Evolutionary conservation across 2,888 invertebrate genomes (phyloP).

Genomic region (Pecten maximus): DNA sequence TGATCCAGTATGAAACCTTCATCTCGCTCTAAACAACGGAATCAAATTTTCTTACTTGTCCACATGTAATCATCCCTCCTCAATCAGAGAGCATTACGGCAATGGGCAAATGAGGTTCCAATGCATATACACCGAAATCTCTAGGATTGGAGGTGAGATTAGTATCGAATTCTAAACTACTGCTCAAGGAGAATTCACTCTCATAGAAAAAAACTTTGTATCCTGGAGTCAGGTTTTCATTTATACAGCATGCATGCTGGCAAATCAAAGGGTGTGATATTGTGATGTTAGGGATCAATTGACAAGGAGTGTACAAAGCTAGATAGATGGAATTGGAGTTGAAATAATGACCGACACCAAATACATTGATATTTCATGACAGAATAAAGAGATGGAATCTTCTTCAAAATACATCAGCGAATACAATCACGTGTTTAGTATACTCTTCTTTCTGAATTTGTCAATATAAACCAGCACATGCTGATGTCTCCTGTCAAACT

Average conservation of each 20-base stretch:
- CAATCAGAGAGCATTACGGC: not conserved
- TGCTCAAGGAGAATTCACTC: not conserved
- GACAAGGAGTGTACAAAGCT: not conserved
- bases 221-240: not conserved
- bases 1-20: not conserved
- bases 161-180: not conserved
- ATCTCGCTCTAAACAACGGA: not conserved
- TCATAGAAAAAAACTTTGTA: not conserved
- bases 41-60: constrained; percentile 5
- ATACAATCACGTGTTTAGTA: not conserved
- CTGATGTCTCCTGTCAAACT: not conserved
- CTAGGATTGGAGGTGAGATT: not conserved
- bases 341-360: not conserved
- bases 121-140: not conserved
- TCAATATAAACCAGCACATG: constrained; percentile 5
- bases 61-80: not conserved
- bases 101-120: not conserved
- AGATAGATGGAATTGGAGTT: not conserved
- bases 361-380: not conserved
- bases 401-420: not conserved
- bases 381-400: not conserved
- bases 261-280: not conserved
- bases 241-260: not conserved
- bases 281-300: not conserved
- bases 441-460: not conserved